A percentile compares a stretch with the other conserved stretches of the same genome.
These are phyloP conservation scores for Perognathus longimembris DNA, from an alignment of 2,113 vertebrate species.

Conservation along the genomic window DNA sequence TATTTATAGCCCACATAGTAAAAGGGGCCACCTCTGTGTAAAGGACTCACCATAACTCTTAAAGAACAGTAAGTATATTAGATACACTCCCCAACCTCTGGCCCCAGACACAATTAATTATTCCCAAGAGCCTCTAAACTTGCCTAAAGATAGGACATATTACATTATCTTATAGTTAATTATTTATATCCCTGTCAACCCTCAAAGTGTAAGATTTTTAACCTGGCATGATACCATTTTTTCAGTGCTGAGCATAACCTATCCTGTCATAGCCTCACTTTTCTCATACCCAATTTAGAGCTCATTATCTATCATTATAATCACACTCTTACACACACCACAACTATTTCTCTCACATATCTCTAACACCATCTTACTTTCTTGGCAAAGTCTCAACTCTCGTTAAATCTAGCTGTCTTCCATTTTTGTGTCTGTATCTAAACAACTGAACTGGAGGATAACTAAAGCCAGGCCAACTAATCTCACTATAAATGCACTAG, in stretches of 20 bases:
- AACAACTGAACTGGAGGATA: neutral
- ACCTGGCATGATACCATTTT: neutral
- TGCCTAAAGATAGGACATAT: conserved; percentile 53
- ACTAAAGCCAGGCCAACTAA: neutral
- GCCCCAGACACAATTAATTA: conserved; percentile 63
- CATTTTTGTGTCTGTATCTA: neutral
- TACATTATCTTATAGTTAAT: conserved; percentile 60
- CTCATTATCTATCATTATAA: conserved; percentile 24
- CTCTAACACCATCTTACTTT: neutral
- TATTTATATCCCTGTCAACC: conserved; percentile 48
- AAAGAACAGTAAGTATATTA: conserved; percentile 28
- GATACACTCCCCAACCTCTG: conserved; percentile 57
- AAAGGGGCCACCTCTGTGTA: conserved; percentile 44
- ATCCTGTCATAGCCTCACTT: neutral
- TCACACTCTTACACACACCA: neutral
- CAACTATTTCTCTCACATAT: neutral
- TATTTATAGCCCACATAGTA: conserved; percentile 67
- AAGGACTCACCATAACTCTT: conserved; percentile 62
- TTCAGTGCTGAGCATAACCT: neutral
- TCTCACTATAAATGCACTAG: neutral
- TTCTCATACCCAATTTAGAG: neutral
- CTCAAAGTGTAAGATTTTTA: conserved; percentile 31
- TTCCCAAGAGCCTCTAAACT: conserved; percentile 51
- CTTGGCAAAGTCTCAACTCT: neutral
- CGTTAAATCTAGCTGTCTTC: neutral